These are phyloP conservation scores for Rhysida immarginata DNA, from an alignment of 1,140 invertebrate genomes.

Conservation along the genomic window DNA sequence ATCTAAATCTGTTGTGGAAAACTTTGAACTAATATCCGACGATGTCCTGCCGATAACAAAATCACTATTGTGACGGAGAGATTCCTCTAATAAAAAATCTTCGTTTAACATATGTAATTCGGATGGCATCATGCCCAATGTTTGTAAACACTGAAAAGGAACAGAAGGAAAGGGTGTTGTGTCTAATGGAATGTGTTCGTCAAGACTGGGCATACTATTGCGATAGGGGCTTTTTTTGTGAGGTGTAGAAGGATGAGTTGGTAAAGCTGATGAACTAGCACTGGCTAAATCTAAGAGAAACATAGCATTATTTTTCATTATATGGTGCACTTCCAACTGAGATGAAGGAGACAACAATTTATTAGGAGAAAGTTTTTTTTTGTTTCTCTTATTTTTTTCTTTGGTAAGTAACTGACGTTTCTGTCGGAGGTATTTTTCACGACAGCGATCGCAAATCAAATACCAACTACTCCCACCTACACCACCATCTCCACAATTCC, in stretches of 20 bases:
- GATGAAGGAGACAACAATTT: conserved; percentile 20
- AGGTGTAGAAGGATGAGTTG: conserved; percentile 34
- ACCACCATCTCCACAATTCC: conserved; percentile 74
- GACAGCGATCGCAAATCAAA: conserved; percentile 72
- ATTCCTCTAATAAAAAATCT: conserved; percentile 38
- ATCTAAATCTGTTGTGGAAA: background rate
- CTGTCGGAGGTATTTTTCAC: conserved; percentile 57
- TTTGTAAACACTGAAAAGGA: conserved; percentile 54
- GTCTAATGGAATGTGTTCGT: conserved; percentile 4
- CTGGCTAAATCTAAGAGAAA: conserved; percentile 80
- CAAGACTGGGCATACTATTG: conserved; percentile 13
- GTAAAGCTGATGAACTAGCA: conserved; percentile 37
- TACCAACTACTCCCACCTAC: conserved; percentile 76
- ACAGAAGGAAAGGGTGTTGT: conserved; percentile 20
- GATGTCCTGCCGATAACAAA: background rate
- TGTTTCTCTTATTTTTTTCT: conserved; percentile 26
- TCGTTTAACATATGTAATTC: conserved; percentile 32
- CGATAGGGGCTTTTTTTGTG: conserved; percentile 12
- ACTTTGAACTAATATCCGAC: background rate
- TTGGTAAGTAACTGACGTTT: conserved; percentile 30
- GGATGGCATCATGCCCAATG: conserved; percentile 39
- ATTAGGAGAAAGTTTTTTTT: conserved; percentile 23
- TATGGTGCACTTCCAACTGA: conserved; percentile 47
- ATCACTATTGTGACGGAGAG: conserved; percentile 24
- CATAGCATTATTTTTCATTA: conserved; percentile 84